These are phyloP conservation scores for Eilema depressum DNA, from an alignment of 2,888 invertebrate genomes.

Conservation along the genomic window DNA sequence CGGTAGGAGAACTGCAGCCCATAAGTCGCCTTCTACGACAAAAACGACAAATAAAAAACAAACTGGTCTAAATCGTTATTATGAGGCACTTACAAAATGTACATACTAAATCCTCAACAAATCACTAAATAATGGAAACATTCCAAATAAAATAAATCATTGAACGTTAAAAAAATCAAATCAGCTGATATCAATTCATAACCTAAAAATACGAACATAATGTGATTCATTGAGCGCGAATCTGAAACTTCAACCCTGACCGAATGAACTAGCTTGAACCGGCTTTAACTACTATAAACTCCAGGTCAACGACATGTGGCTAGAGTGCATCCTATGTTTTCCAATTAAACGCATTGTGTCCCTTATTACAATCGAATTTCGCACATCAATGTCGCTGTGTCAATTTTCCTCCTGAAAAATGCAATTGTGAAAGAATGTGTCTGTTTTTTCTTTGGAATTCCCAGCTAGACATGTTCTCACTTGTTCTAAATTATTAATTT, in stretches of 20 bases:
- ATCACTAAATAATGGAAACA: too few relatives aligned
- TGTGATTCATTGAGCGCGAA: conserved; percentile 16
- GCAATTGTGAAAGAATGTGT: background rate
- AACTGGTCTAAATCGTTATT: too few relatives aligned
- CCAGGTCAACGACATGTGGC: conserved; percentile 40
- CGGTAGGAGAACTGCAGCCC: too few relatives aligned
- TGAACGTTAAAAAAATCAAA: too few relatives aligned
- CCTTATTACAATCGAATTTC: conserved; percentile 15
- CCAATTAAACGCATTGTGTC: conserved; percentile 37
- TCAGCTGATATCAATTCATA: background rate
- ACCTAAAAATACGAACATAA: background rate
- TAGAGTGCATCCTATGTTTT: conserved; percentile 43
- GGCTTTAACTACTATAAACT: conserved; percentile 36
- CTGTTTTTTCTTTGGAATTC: too few relatives aligned
- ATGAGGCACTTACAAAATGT: too few relatives aligned
- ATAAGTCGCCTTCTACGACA: too few relatives aligned
- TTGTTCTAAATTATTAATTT: too few relatives aligned
- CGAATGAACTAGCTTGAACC: conserved; percentile 44
- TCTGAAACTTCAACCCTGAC: conserved; percentile 48
- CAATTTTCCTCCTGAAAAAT: conserved; percentile 5
- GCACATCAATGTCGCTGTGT: conserved; percentile 5
- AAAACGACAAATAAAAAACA: too few relatives aligned
- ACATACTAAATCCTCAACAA: too few relatives aligned
- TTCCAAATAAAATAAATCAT: too few relatives aligned
- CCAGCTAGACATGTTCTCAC: too few relatives aligned